Percentiles rank a stretch among this genome's conserved stretches.
Evolutionary conservation across 1,140 invertebrate genomes (phyloP).

Genomic region (Thaumatotibia leucotreta): DNA sequence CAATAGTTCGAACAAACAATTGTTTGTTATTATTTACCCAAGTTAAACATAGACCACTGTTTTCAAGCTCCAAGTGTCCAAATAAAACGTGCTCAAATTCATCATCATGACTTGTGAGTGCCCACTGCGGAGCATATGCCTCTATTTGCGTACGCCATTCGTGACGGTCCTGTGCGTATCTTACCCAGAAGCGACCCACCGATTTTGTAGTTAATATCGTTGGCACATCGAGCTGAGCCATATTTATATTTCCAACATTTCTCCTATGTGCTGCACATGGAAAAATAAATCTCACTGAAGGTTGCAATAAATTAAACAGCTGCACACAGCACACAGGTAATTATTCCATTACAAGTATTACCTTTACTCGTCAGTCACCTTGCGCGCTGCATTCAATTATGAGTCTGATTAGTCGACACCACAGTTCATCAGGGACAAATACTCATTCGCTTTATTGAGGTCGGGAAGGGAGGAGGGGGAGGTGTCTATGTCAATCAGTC

Average conservation of each 20-base stretch:
- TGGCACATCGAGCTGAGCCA: no score
- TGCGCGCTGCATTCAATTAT: constrained; percentile 20
- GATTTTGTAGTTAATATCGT: no score
- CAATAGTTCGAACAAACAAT: no score
- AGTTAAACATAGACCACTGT: no score
- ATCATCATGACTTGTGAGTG: no score
- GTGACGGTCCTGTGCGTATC: no score
- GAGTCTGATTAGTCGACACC: constrained; percentile 23
- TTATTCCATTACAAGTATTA: neutral
- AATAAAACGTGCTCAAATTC: no score
- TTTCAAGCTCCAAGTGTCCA: no score
- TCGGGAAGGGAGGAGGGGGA: constrained; percentile 17
- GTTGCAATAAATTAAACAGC: constrained; percentile 12
- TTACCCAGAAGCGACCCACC: no score
- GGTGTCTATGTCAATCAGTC: constrained; percentile 61
- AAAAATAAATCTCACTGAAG: neutral
- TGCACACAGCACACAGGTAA: constrained; percentile 15
- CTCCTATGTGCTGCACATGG: neutral
- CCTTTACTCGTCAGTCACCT: neutral
- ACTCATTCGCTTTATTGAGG: constrained; percentile 52
- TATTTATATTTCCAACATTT: neutral
- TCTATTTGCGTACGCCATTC: no score
- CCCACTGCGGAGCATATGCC: no score
- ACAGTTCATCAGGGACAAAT: constrained; percentile 44
- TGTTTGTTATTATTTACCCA: no score